Conservation (phyloP, 2,113 vertebrate genomes). For the Castor canadensis region DNA sequence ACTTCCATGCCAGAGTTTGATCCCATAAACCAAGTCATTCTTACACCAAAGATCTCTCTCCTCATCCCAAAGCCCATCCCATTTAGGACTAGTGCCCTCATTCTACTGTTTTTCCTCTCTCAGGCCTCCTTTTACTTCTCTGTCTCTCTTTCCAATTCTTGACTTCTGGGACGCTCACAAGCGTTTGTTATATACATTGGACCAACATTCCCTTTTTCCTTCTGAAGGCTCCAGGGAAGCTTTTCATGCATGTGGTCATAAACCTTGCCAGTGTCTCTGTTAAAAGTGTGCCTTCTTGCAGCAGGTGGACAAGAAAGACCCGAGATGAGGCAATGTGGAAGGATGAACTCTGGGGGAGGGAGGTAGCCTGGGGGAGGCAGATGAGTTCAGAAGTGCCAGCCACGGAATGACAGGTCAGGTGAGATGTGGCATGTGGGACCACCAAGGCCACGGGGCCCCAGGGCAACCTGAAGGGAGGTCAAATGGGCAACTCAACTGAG, state of each 20-base stretch:
- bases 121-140: rapidly evolving
- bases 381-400: background rate
- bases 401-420: rapidly evolving
- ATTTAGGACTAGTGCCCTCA: rapidly evolving
- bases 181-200: background rate
- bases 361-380: background rate
- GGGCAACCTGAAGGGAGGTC: background rate
- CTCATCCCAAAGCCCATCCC: background rate
- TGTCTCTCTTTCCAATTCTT: background rate
- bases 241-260: background rate
- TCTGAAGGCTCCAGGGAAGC: background rate
- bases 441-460: background rate
- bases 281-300: background rate
- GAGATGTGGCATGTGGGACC: rapidly evolving
- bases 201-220: background rate
- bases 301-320: rapidly evolving
- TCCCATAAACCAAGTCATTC: background rate
- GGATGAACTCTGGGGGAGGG: rapidly evolving
- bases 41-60: rapidly evolving
- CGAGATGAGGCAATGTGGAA: background rate
- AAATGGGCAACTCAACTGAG: background rate
- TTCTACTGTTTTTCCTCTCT: background rate
- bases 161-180: background rate
- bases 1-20: background rate
- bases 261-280: background rate